These are phyloP conservation scores for Caenorhabditis tropicalis DNA, from an alignment of 1,140 invertebrate genomes.

Conservation along the genomic window DNA sequence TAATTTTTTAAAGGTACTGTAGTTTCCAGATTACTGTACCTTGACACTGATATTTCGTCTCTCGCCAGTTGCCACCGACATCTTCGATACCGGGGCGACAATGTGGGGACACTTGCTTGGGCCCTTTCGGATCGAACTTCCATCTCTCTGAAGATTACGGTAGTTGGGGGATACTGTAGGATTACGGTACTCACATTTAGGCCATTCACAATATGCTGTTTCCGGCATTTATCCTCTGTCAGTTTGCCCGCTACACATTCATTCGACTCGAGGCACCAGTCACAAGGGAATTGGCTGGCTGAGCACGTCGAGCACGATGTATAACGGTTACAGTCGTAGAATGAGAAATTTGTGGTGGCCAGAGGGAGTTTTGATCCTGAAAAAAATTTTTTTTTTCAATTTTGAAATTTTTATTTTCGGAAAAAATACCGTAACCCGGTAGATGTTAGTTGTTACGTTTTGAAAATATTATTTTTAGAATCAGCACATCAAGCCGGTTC, in stretches of 20 bases:
- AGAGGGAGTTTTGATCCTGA: constrained; percentile 49
- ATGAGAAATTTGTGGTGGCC: constrained; percentile 71
- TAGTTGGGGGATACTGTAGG: not conserved
- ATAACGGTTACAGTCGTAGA: constrained; percentile 68
- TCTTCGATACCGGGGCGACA: constrained; percentile 49
- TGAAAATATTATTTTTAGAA: no score
- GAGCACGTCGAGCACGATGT: constrained; percentile 73
- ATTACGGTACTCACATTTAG: constrained; percentile 50
- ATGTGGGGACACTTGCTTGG: constrained; percentile 61
- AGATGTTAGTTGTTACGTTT: no score
- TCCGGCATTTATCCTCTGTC: constrained; percentile 68
- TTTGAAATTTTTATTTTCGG: constrained; percentile 36
- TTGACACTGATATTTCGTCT: constrained; percentile 52
- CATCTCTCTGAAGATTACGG: constrained; percentile 54
- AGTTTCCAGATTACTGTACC: constrained; percentile 40
- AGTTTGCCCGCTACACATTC: constrained; percentile 67
- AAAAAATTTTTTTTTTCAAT: constrained; percentile 23
- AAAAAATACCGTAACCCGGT: no score
- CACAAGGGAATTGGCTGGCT: constrained; percentile 73
- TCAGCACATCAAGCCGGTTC: no score
- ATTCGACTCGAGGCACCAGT: constrained; percentile 70
- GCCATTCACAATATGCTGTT: constrained; percentile 67
- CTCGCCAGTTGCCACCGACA: constrained; percentile 54
- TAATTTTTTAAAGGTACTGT: constrained; percentile 37
- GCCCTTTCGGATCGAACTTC: constrained; percentile 62